phyloP scores from a whole-genome alignment of 2,888 invertebrate genomes.

The Hybos culiciformis region DNA sequence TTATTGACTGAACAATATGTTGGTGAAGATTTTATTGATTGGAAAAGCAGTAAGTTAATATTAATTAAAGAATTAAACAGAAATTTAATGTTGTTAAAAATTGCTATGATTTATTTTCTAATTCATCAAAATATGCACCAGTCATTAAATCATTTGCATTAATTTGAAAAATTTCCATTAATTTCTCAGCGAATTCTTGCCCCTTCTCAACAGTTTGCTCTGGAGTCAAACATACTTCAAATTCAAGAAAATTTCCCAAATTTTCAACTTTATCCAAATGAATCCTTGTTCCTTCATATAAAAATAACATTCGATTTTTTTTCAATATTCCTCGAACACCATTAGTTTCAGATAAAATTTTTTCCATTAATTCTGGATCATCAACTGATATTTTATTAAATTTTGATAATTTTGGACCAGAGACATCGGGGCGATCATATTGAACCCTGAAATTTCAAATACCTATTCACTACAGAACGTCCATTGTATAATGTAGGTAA shows the following conservation, averaged over 20 bases:
- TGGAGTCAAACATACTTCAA: slow-evolving; percentile 45
- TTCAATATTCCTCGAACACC: slow-evolving; percentile 59
- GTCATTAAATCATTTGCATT: slow-evolving; percentile 37
- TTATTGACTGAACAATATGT: slow-evolving; percentile 58
- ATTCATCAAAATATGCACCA: slow-evolving; percentile 44
- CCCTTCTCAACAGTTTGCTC: slow-evolving; percentile 43
- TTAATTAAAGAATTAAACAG: no score
- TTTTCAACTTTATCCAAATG: slow-evolving; percentile 73
- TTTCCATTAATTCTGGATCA: slow-evolving; percentile 41
- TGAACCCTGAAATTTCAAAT: no score
- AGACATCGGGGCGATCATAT: slow-evolving; percentile 61
- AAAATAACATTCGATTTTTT: slow-evolving; percentile 61
- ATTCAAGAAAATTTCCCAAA: slow-evolving; percentile 51
- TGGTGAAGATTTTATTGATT: slow-evolving; percentile 52
- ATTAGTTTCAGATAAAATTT: slow-evolving; percentile 41
- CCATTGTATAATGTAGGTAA: no score
- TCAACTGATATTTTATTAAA: slow-evolving; percentile 49
- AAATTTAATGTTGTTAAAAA: background rate
- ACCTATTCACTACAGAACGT: no score
- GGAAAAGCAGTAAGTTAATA: slow-evolving; percentile 67
- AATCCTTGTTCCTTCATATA: slow-evolving; percentile 58
- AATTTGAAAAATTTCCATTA: slow-evolving; percentile 41
- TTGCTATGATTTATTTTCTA: slow-evolving; percentile 13
- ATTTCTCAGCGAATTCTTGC: slow-evolving; percentile 39
- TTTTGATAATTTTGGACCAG: slow-evolving; percentile 66